Evolutionary conservation across 2,797 vertebrate species (phyloP), one percentile per base, ranked within the genome.

Genomic region (Leptodactylus fallax): DNA sequence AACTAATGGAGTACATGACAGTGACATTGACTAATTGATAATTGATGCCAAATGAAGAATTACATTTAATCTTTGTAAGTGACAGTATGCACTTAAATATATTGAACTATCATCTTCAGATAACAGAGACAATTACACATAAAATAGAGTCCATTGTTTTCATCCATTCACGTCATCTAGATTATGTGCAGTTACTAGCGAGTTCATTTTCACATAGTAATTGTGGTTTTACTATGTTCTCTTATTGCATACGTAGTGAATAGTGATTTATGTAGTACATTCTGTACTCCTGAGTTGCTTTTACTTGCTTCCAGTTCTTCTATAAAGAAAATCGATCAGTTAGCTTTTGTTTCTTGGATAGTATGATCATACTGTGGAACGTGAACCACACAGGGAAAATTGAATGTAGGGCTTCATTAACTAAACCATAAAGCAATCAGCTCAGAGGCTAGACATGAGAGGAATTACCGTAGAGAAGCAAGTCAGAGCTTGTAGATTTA

Each of bases 341-440:
- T 19, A 61, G 79, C 55, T 81, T 81, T 63, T 55, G 53, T 72
- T 85, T 47, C 56, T 60, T 74, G 63, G 85, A 72, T 56, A 74
- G n/a, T 63, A 76, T 82, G 55, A 61, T 76, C 79, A 76, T 76
- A 76, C 45, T 74, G 55, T 82, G 69, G 79, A 69, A 65, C 45
- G 47, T 63, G 69, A 49, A 53, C 79, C n/a, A 45, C 55, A 60
- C 21, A 65, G 78, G 56, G 79, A 87, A 87, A 87, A 81, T 87
- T 81, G 67, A 87, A 87, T 87, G 79, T 78, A 78, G 51, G 74
- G 71, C 71, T 83, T 87, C 80, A 87, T 87, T 87, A 87, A 87
- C 56, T 87, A 72, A 82, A 55, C 79, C 69, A 87, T 87, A 83
- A 82, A 81, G 17, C 56, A 81, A 82, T 87, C 67, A 49, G 55